These are phyloP conservation scores for Mustela erminea DNA, from an alignment of 2,797 vertebrate genomes.

Conservation along the genomic window DNA sequence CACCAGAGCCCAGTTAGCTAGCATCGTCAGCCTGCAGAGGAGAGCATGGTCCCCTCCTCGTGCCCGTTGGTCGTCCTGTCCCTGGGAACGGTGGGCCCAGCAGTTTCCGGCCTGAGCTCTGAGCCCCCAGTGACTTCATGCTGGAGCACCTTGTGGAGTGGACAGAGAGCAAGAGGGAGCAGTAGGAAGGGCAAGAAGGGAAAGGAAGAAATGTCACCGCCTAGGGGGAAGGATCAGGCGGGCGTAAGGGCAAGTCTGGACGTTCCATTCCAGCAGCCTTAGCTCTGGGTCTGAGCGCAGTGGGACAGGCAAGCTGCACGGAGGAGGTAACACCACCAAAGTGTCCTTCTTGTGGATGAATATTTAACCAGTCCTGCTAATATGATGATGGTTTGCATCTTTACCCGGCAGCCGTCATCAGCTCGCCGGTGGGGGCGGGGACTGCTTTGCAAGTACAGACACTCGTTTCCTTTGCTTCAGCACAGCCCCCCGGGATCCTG, in stretches of 20 bases:
- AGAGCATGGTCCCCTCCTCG: background rate
- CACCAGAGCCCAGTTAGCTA: background rate
- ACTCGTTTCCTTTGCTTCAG: background rate
- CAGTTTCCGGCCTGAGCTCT: background rate
- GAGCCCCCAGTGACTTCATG: background rate
- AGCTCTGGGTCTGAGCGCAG: background rate
- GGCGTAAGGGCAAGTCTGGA: fast-evolving
- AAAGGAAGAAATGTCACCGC: background rate
- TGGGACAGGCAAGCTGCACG: background rate
- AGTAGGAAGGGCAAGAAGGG: background rate
- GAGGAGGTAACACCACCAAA: background rate
- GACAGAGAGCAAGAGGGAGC: background rate
- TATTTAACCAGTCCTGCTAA: background rate
- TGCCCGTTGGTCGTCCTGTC: fast-evolving
- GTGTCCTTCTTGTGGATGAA: background rate
- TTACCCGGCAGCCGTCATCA: background rate
- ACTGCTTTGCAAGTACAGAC: background rate
- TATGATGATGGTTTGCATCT: background rate
- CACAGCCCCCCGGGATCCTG: no score
- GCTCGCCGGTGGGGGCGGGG: fast-evolving
- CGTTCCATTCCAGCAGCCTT: background rate
- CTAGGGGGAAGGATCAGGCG: background rate
- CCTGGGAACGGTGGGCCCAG: background rate
- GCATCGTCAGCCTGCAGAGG: background rate
- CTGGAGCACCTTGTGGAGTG: background rate